A percentile compares a stretch with the other conserved stretches of the same genome.
Evolutionary conservation across 1,140 invertebrate species (phyloP).

Genomic region (Apis laboriosa): DNA sequence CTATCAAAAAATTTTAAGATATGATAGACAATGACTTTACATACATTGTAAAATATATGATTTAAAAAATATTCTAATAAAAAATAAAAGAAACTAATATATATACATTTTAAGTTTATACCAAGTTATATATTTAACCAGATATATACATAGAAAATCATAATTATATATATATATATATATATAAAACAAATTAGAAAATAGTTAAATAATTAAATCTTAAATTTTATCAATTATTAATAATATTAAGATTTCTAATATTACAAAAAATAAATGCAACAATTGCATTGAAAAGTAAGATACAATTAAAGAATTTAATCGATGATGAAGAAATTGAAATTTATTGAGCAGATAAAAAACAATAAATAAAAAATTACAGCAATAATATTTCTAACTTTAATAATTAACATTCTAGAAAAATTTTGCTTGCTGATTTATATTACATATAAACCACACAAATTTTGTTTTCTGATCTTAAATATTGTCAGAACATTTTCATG

Average conservation of each 20-base stretch:
- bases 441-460: slow-evolving; percentile 20
- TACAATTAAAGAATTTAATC: slow-evolving; percentile 17
- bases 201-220: slow-evolving; percentile 9
- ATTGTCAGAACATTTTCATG: slow-evolving; percentile 31
- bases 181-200: neutral
- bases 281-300: slow-evolving; percentile 23
- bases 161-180: slow-evolving; percentile 21
- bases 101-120: neutral
- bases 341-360: slow-evolving; percentile 21
- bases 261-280: slow-evolving; percentile 45
- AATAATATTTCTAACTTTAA: slow-evolving; percentile 33
- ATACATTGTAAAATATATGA: slow-evolving; percentile 3
- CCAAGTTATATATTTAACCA: slow-evolving; percentile 9
- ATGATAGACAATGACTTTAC: slow-evolving; percentile 3
- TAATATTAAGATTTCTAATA: neutral
- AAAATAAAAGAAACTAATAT: neutral
- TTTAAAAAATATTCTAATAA: neutral
- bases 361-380: slow-evolving; percentile 53
- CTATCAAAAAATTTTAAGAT: slow-evolving; percentile 10
- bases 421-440: slow-evolving; percentile 37
- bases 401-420: slow-evolving; percentile 40
- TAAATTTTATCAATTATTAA: neutral
- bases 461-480: slow-evolving; percentile 22
- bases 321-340: slow-evolving; percentile 14
- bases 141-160: slow-evolving; percentile 29